Evolutionary conservation across 2,888 invertebrate genomes (phyloP).

Genomic region (Caenorhabditis sp.): DNA sequence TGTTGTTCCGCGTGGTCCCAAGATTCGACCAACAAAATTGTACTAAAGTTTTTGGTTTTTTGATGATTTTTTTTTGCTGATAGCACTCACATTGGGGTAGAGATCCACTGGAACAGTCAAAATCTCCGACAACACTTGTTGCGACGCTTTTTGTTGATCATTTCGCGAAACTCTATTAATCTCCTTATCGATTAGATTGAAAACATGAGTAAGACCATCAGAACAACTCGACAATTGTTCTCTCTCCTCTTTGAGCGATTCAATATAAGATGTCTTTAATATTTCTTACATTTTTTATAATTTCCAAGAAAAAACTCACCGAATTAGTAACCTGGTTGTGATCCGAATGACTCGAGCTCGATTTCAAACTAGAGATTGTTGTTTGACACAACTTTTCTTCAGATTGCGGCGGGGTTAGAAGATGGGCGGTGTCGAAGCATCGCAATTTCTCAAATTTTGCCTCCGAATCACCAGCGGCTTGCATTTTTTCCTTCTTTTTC

Average conservation of each 20-base stretch:
- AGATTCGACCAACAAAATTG: conserved; percentile 39
- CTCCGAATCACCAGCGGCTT: not conserved
- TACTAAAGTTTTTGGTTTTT: too few relatives aligned
- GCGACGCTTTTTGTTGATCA: not conserved
- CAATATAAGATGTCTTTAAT: conserved; percentile 19
- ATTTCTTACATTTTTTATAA: not conserved
- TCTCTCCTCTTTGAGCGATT: conserved; percentile 35
- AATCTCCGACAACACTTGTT: conserved; percentile 17
- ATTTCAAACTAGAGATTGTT: conserved; percentile 17
- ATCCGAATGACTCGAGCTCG: conserved; percentile 35
- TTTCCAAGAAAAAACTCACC: not conserved
- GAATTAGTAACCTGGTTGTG: not conserved
- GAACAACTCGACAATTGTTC: conserved; percentile 22
- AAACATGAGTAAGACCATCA: conserved; percentile 27
- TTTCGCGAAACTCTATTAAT: conserved; percentile 13
- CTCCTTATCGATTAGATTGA: conserved; percentile 32
- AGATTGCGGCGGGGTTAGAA: conserved; percentile 30
- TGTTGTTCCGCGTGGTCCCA: conserved; percentile 40
- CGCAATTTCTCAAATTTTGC: not conserved
- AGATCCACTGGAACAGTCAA: conserved; percentile 22
- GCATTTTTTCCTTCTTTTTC: not conserved
- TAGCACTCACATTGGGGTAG: too few relatives aligned
- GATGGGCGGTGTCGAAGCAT: too few relatives aligned
- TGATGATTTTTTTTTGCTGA: too few relatives aligned
- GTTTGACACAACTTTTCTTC: conserved; percentile 14